These are phyloP conservation scores for Ormyrus thymus DNA, from an alignment of 2,888 invertebrate genomes.

Conservation along the genomic window DNA sequence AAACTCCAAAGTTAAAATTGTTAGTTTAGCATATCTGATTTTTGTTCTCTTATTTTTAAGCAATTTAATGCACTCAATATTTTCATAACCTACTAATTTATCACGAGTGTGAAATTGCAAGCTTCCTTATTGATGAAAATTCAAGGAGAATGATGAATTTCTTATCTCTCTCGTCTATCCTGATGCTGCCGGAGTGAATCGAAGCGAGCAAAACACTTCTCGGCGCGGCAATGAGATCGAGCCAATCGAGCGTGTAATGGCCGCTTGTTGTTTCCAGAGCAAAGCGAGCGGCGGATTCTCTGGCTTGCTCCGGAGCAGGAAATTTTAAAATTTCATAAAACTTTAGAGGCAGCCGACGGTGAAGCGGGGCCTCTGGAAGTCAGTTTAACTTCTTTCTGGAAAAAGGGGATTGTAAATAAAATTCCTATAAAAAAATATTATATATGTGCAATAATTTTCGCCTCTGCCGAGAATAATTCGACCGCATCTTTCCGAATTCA, in stretches of 20 bases:
- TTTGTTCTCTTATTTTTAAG: no score
- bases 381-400: neutral
- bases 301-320: neutral
- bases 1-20: no score
- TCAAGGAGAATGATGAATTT: no score
- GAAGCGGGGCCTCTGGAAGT: neutral
- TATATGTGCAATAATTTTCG: no score
- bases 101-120: no score
- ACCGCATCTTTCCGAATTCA: no score
- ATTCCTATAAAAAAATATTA: neutral
- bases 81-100: no score
- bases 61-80: no score
- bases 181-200: neutral
- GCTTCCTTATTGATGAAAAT: no score
- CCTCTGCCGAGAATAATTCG: no score
- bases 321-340: constrained; percentile 39
- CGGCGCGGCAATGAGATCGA: constrained; percentile 19
- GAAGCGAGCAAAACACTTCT: neutral
- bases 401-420: neutral
- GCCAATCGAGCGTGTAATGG: constrained; percentile 43
- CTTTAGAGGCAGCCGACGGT: neutral
- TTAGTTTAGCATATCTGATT: no score
- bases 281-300: neutral
- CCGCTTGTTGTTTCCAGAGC: constrained; percentile 25
- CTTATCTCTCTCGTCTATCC: no score